Conservation (phyloP, 2,797 vertebrate species). For the Rhinatrema bivittatum region DNA sequence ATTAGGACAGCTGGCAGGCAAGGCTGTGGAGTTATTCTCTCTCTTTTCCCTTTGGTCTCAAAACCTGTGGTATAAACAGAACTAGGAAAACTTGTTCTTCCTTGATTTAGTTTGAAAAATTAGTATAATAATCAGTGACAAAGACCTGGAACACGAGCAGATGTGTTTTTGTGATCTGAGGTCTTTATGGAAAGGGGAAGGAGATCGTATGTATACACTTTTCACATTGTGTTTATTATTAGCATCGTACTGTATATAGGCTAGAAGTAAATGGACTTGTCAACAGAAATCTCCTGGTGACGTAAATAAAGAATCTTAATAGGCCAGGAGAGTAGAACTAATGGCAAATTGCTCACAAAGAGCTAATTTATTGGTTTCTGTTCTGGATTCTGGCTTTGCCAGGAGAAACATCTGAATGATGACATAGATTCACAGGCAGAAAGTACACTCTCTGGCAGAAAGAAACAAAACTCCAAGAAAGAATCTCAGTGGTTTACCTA, state of each 20-base stretch:
- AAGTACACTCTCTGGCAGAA: constrained; percentile 16
- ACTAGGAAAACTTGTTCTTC: constrained; percentile 13
- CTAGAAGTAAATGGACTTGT: constrained; percentile 56
- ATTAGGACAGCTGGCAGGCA: constrained; percentile 11
- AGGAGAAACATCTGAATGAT: constrained; percentile 53
- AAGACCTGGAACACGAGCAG: constrained; percentile 34
- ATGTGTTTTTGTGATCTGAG: constrained; percentile 24
- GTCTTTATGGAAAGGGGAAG: constrained; percentile 26
- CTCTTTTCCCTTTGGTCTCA: too few species aligned
- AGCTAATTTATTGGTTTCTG: constrained; percentile 58
- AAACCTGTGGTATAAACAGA: constrained; percentile 3
- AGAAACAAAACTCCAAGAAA: constrained; percentile 1
- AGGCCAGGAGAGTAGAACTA: constrained; percentile 50
- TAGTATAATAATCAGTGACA: constrained; percentile 25
- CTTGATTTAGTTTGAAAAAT: constrained; percentile 17
- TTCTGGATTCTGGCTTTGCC: constrained; percentile 53
- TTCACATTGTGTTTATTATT: constrained; percentile 63
- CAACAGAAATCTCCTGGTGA: constrained; percentile 58
- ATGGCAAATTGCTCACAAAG: constrained; percentile 49
- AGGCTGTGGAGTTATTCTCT: neutral
- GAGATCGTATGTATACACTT: constrained; percentile 45
- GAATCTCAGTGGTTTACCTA: constrained; percentile 2
- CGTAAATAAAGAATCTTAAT: constrained; percentile 61
- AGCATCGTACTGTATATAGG: constrained; percentile 57
- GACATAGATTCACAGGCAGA: constrained; percentile 24